Conservation (phyloP, 2,113 vertebrate genomes). For the Canis aureus region DNA sequence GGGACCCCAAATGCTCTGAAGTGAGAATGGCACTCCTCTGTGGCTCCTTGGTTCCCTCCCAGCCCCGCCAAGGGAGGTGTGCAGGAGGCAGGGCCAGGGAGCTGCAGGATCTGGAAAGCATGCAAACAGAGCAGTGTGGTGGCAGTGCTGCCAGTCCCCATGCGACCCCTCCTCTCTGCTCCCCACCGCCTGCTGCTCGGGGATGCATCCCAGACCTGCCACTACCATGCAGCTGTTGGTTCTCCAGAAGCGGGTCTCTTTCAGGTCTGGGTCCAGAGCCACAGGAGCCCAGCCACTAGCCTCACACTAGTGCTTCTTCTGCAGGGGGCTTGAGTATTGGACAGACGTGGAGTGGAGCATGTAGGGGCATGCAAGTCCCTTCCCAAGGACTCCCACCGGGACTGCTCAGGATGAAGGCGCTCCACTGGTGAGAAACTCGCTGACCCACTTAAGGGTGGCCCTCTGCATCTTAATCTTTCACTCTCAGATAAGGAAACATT, state of each 20-base stretch:
- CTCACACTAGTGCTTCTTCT: background rate
- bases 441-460: accelerated
- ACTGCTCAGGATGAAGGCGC: background rate
- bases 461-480: background rate
- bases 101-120: background rate
- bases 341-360: too few species aligned
- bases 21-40: accelerated
- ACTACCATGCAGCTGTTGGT: background rate
- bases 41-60: background rate
- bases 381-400: background rate
- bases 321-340: background rate
- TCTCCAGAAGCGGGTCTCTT: background rate
- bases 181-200: background rate
- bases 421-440: background rate
- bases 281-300: background rate
- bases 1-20: background rate
- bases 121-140: background rate
- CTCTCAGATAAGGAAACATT: background rate
- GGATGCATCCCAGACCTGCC: background rate
- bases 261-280: background rate
- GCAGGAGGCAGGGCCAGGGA: background rate
- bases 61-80: background rate
- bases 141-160: too few species aligned
- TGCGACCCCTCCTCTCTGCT: background rate
- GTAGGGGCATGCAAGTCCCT: accelerated